A percentile compares a stretch with the other conserved stretches of the same genome.
Evolutionary conservation across 2,888 invertebrate species (phyloP).

Genomic region (Andrena fulva): DNA sequence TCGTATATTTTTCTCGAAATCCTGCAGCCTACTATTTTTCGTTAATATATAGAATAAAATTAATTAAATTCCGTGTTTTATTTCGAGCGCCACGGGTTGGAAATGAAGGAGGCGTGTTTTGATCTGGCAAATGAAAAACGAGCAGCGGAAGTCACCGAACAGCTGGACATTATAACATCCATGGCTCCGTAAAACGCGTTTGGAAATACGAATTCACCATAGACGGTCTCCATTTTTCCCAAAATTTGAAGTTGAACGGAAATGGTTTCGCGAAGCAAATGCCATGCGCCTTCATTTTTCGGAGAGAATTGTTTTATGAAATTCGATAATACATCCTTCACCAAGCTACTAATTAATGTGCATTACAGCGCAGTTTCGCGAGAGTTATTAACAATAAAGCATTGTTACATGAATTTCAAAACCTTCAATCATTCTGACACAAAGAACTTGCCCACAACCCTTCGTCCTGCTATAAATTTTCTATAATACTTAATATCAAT

Average conservation of each 20-base stretch:
- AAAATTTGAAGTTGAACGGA: too few relatives aligned
- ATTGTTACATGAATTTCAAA: too few relatives aligned
- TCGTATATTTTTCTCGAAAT: background rate
- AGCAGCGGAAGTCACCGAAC: background rate
- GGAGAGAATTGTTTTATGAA: background rate
- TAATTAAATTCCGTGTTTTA: constrained; percentile 19
- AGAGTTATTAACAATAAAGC: too few relatives aligned
- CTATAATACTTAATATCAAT: too few relatives aligned
- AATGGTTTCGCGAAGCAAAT: background rate
- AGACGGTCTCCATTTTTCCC: too few relatives aligned
- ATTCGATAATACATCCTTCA: background rate
- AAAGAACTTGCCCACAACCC: too few relatives aligned
- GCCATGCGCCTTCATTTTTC: too few relatives aligned
- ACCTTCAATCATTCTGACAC: too few relatives aligned
- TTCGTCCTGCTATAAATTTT: too few relatives aligned
- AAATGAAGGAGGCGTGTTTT: background rate
- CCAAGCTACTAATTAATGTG: too few relatives aligned
- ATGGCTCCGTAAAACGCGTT: background rate
- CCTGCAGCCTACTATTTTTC: background rate
- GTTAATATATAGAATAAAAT: background rate
- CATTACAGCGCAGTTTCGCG: too few relatives aligned
- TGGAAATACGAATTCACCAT: background rate
- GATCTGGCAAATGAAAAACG: constrained; percentile 2
- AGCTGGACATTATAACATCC: background rate
- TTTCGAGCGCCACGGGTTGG: background rate